Base-by-base conservation (phyloP, 1,140 invertebrate genomes). In the Atta colombica region DNA sequence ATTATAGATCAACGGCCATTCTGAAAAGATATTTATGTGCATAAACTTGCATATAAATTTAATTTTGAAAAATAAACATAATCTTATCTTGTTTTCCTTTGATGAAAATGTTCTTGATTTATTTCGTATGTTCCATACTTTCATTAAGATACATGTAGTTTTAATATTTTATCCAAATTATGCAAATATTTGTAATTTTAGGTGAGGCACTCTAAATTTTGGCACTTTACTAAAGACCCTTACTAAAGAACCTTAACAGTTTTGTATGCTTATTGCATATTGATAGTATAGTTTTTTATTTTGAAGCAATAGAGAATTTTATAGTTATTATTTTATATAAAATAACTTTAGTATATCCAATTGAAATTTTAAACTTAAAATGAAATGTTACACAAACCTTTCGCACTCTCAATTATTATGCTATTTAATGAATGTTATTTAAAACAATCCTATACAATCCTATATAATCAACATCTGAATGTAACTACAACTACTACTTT, bases 221-320 rank as follows among this genome's bases (percentile, higher is more conserved):
- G 7, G 35, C 35, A 39, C 0, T 39, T 39, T 39, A 8, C 35
- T 39, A 39, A 39, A 39, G 6, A 39, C 8, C 7, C 7, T 39
- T 39, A 39, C n/a, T n/a, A 39, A 39, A 39, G 6, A 39, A 39
- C 7, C 7, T 39, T 39, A 39, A 39, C 21, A 61, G 10, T 68
- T 39, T 21, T 3, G 49, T 53, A 49, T 35, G n/a, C 8, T 53
- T 14, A 68, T 14, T 49, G n/a, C 18, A 21, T 5, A 35, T 51
- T 58, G 14, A 53, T 39, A 31, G 31, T 39, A 39, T 8, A 35
- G 31, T 51, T 78, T 45, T 78, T 51, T 61, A 7, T 78, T 78
- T 18, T 18, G 18, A 28, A 31, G 25, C 31, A 77, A 77, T 25
- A 18, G 3, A n/a, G 18, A n/a, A 55, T 7, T 21, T 12, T 28